Base-by-base conservation (phyloP, 2,113 vertebrate genomes). In the Sinocyclocheilus rhinocerous region DNA sequence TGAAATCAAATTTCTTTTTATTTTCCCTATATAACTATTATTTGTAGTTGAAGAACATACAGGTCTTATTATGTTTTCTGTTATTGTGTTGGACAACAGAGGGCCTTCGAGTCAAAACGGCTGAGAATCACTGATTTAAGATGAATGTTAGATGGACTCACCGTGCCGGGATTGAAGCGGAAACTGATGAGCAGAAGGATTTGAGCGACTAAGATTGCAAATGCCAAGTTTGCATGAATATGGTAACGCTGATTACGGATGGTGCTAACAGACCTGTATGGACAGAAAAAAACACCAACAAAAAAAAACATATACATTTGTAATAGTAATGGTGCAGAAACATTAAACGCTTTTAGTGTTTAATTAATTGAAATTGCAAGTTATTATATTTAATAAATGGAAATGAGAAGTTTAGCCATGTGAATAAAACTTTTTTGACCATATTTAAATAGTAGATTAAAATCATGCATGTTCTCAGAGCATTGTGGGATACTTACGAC, bases 171-270 rank as follows among this genome's bases (percentile, higher is more conserved):
- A 33, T 95, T 93, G 26, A 97, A 94, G 80, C 93, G 94, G 90
- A 97, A 97, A 85, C 98, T 99, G 94, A 96, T 90, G 52, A 99
- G 97, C 84, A 99, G 95, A 83, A 98, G 91, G 63, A 97, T 95
- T 93, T 99, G 96, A 9, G 97, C 98, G 92, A 98, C 96, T 85
- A 99, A 92, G 84, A 99, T 95, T 3, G 98, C 96, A 0, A 96
- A 97, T 55, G 97, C 97, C 86, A 99, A 93, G 91, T 98, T 99
- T 92, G 97, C 97, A 0, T 99, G 98, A 92, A 99, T 99, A 91
- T 99, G 98, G 92, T 98, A 98, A 63, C 98, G 96, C 84, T 99
- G 98, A 93, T 97, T 99, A 65, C 96, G 94, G 78, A 99, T 98
- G 89, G 97, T 97, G 89, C 96, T 97, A 70, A 97, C 97, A 3